A percentile compares a stretch with the other conserved stretches of the same genome.
These are phyloP conservation scores for Macroglossus sobrinus DNA, from an alignment of 2,113 vertebrate species.

Conservation along the genomic window DNA sequence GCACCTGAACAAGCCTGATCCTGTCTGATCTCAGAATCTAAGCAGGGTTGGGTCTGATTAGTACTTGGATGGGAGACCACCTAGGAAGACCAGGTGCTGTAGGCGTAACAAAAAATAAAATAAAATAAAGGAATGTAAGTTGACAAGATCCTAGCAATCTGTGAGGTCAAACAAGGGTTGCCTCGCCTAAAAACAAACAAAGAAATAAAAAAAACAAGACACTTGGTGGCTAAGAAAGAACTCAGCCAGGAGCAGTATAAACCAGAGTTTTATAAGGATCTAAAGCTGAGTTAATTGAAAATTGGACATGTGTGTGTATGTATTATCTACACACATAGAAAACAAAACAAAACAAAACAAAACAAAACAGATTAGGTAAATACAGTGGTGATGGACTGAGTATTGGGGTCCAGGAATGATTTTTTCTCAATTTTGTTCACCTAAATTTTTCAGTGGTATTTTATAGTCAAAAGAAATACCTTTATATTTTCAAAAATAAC, in stretches of 20 bases:
- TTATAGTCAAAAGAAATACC: constrained; percentile 5
- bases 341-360: not conserved
- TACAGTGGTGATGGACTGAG: not conserved
- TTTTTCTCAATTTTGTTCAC: not conserved
- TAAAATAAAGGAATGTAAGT: too few relatives aligned
- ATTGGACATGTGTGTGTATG: not conserved
- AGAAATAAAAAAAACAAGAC: not conserved
- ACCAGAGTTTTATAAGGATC: not conserved
- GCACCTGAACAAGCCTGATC: too few relatives aligned
- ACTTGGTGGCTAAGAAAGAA: not conserved
- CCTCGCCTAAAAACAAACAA: too few relatives aligned
- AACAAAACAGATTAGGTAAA: not conserved
- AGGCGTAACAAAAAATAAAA: too few relatives aligned
- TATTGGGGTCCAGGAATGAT: not conserved
- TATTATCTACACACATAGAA: not conserved
- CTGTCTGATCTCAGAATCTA: too few relatives aligned
- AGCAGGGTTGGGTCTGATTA: too few relatives aligned
- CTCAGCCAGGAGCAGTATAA: not conserved
- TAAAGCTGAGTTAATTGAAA: constrained; percentile 32
- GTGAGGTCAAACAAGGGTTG: too few relatives aligned
- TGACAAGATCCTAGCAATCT: too few relatives aligned
- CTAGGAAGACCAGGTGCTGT: too few relatives aligned
- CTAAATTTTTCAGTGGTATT: not conserved
- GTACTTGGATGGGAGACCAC: too few relatives aligned
- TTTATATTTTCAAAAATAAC: constrained; percentile 15